Percentiles rank a stretch among this genome's conserved stretches.
Conservation (phyloP, 2,797 vertebrate genomes). For the Cichlasoma orientale region DNA sequence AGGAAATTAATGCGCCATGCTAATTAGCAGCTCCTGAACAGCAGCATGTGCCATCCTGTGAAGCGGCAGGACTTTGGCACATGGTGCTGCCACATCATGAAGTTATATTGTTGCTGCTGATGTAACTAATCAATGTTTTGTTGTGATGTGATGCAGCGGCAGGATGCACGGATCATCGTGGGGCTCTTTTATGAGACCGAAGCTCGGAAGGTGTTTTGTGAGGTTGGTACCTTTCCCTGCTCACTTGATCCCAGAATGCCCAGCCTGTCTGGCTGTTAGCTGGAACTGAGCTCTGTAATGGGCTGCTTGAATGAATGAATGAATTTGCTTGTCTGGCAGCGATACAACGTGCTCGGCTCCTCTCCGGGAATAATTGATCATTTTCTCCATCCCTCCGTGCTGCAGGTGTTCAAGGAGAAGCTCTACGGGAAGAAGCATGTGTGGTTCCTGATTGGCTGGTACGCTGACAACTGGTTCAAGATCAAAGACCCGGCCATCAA, state of each 20-base stretch:
- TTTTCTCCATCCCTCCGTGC: neutral
- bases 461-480: conserved; percentile 97
- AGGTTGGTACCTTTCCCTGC: conserved; percentile 78
- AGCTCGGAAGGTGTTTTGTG: conserved; percentile 95
- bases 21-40: conserved; percentile 70
- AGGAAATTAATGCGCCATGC: conserved; percentile 74
- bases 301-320: conserved; percentile 50
- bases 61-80: conserved; percentile 50
- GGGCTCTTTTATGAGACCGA: conserved; percentile 96
- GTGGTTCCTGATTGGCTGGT: conserved; percentile 98
- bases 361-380: conserved; percentile 45
- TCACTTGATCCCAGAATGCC: conserved; percentile 42
- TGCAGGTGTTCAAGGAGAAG: conserved; percentile 95
- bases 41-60: conserved; percentile 42
- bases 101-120: conserved; percentile 22
- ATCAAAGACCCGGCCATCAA: conserved; percentile 94
- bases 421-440: conserved; percentile 95
- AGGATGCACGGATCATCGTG: conserved; percentile 95
- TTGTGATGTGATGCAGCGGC: conserved; percentile 79
- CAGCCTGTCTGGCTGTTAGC: conserved; percentile 44
- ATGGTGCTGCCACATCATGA: conserved; percentile 35
- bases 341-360: conserved; percentile 27
- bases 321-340: conserved; percentile 43
- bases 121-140: conserved; percentile 37
- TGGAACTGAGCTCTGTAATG: conserved; percentile 39